Evolutionary conservation across 2,888 invertebrate species (phyloP).

Genomic region (Melinaea marsaeus): DNA sequence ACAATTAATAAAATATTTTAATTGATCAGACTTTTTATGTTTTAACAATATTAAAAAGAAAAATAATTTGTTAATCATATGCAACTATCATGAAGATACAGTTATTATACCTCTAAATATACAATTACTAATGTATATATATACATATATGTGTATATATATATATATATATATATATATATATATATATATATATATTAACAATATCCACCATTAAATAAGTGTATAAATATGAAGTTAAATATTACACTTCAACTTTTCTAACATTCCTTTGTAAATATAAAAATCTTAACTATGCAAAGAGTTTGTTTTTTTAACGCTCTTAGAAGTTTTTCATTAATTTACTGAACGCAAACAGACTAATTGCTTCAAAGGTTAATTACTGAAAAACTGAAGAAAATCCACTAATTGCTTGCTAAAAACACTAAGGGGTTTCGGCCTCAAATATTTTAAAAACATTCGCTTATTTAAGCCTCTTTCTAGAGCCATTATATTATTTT

Average conservation of each 20-base stretch:
- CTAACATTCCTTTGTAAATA: not conserved
- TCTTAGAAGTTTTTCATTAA: constrained; percentile 8
- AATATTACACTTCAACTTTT: not conserved
- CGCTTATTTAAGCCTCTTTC: not conserved
- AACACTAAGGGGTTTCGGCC: not conserved
- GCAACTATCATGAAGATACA: too few relatives aligned
- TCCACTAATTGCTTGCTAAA: not conserved
- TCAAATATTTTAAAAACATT: not conserved
- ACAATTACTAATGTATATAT: too few relatives aligned
- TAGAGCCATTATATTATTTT: constrained; percentile 3
- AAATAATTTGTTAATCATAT: too few relatives aligned
- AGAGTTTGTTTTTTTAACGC: not conserved
- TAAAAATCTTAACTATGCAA: not conserved
- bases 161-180: too few relatives aligned
- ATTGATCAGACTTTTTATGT: too few relatives aligned
- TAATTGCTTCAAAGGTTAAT: constrained; percentile 28
- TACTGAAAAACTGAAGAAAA: constrained; percentile 13
- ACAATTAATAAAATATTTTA: too few relatives aligned
- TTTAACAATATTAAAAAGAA: too few relatives aligned
- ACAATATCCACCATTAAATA: too few relatives aligned
- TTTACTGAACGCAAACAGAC: constrained; percentile 19
- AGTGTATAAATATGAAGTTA: not conserved
- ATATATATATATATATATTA: too few relatives aligned
- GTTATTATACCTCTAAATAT: too few relatives aligned
- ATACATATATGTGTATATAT: too few relatives aligned